Conservation (phyloP, 2,888 invertebrate species). For the Syrista parreyssii region DNA sequence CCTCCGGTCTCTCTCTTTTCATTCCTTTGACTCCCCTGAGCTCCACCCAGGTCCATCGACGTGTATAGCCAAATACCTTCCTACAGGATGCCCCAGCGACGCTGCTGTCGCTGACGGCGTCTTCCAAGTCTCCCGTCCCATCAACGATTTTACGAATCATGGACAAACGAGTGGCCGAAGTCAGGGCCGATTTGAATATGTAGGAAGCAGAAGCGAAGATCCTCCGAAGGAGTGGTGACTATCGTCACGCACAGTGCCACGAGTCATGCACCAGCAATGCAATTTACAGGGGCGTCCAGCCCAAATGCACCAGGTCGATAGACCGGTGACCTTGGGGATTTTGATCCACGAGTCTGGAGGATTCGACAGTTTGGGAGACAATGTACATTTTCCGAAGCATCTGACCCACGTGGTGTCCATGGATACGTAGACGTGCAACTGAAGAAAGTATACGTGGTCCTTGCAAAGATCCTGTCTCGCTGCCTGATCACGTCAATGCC, state of each 20-base stretch:
- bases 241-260: slow-evolving; percentile 17
- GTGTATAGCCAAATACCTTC: no score
- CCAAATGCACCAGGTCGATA: no score
- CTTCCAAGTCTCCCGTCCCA: no score
- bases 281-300: no score
- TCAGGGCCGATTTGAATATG: background rate
- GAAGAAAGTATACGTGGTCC: background rate
- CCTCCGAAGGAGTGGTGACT: slow-evolving; percentile 2
- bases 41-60: no score
- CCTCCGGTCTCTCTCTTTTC: background rate
- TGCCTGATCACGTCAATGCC: background rate
- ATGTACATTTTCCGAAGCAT: background rate
- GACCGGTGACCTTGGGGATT: background rate
- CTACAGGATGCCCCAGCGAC: no score
- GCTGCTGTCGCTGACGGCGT: no score
- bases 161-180: no score
- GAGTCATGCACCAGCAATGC: background rate
- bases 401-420: background rate
- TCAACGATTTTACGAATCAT: no score
- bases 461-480: background rate
- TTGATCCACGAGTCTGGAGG: background rate
- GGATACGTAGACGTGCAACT: background rate
- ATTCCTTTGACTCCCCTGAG: no score
- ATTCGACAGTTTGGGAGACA: background rate
- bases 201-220: slow-evolving; percentile 3